Percentiles rank a stretch among this genome's conserved stretches.
These are phyloP conservation scores for Semibalanus balanoides DNA, from an alignment of 1,140 invertebrate species.

Conservation along the genomic window DNA sequence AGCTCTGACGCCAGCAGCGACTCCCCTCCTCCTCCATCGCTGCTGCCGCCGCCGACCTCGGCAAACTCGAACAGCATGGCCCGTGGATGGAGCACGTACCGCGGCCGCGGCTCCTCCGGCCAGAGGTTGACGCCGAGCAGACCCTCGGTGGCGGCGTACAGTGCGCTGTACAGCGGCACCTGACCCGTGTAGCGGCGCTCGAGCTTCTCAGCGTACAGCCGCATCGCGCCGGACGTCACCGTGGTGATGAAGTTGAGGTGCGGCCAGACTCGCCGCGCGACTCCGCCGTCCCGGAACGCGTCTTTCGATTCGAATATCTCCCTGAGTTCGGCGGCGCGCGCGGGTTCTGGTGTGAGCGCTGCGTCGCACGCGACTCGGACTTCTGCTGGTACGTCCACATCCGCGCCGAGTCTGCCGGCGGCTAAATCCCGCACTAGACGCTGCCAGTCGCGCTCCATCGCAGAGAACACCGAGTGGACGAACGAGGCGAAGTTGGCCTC, in stretches of 20 bases:
- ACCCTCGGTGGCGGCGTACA: slow-evolving; percentile 31
- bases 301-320: slow-evolving; percentile 4
- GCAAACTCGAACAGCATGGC: background rate
- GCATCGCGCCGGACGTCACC: slow-evolving; percentile 28
- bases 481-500: slow-evolving; percentile 31
- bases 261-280: slow-evolving; percentile 28
- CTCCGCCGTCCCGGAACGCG: slow-evolving; percentile 23
- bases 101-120: background rate
- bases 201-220: slow-evolving; percentile 24
- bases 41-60: background rate
- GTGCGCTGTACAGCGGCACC: slow-evolving; percentile 27
- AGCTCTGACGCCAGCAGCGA: background rate
- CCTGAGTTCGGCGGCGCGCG: slow-evolving; percentile 25
- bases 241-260: slow-evolving; percentile 25
- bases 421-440: slow-evolving; percentile 26
- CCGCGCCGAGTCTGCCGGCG: slow-evolving; percentile 23
- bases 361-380: slow-evolving; percentile 24
- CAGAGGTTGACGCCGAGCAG: slow-evolving; percentile 26
- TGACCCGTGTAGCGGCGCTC: slow-evolving; percentile 25
- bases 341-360: slow-evolving; percentile 24
- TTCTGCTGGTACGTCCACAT: slow-evolving; percentile 22
- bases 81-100: background rate
- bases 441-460: slow-evolving; percentile 23
- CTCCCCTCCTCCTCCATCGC: too few relatives aligned
- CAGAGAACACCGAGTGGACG: slow-evolving; percentile 25